Conservation (phyloP, 92 coral and sea anemone genomes). For the Muricea muricata region DNA sequence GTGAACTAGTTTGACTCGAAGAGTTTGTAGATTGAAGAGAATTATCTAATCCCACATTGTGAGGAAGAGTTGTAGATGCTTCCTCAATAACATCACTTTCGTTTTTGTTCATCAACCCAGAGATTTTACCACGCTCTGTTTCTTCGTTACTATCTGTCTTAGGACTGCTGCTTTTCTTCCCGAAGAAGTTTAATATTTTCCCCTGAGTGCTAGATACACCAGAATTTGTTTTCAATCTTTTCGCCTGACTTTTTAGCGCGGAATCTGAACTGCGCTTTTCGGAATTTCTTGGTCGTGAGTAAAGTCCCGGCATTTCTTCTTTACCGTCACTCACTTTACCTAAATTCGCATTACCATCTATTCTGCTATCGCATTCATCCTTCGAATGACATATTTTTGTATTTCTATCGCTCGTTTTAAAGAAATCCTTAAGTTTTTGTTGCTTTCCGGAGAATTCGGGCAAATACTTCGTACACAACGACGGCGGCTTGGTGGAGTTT, state of each 20-base stretch:
- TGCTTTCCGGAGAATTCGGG: conserved; percentile 96
- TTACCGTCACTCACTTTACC: background rate
- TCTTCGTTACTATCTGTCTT: background rate
- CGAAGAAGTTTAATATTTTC: conserved; percentile 14
- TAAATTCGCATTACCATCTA: background rate
- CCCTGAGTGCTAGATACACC: background rate
- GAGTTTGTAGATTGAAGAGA: background rate
- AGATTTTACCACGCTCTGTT: background rate
- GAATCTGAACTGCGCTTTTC: background rate
- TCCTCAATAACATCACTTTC: background rate
- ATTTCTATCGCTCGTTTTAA: conserved; percentile 57
- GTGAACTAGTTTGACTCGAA: conserved; percentile 26
- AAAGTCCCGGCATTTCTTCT: background rate
- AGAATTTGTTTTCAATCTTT: conserved; percentile 21
- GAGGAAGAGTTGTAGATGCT: background rate
- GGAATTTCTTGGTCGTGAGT: background rate
- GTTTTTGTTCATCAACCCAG: background rate
- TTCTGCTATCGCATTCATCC: background rate
- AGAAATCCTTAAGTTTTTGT: conserved; percentile 82
- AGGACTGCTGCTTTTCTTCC: background rate
- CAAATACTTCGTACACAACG: conserved; percentile 85
- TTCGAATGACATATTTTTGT: conserved; percentile 7
- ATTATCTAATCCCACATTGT: background rate
- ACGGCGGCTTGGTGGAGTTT: conserved; percentile 74
- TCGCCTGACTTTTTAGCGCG: conserved; percentile 4